Conservation (phyloP, 1,140 invertebrate species). For the Cepaea nemoralis region DNA sequence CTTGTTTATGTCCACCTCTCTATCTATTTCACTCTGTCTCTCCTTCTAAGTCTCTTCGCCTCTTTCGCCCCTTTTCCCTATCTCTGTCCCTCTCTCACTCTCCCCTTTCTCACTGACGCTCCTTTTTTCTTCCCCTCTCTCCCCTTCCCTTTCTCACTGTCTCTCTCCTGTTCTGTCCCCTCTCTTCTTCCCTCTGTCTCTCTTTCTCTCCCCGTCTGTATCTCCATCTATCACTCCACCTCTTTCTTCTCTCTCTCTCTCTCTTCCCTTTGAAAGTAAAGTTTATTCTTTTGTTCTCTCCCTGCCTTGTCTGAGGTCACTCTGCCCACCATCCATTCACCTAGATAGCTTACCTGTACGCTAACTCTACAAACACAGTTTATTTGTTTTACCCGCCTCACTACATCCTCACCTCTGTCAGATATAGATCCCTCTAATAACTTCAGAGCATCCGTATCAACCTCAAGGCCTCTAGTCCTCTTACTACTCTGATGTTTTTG, state of each 20-base stretch:
- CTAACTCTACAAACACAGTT: no score
- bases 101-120: background rate
- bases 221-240: background rate
- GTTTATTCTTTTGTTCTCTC: no score
- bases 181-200: background rate
- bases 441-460: no score
- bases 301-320: no score
- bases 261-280: no score
- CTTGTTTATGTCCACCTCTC: background rate
- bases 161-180: background rate
- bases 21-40: background rate
- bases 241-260: background rate
- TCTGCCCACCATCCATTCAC: no score
- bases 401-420: no score
- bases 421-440: no score
- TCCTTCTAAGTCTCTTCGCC: background rate
- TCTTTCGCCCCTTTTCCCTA: background rate
- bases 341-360: no score
- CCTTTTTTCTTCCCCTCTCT: background rate
- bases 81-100: background rate
- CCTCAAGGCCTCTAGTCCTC: no score
- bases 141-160: slow-evolving; percentile 2
- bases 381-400: no score
- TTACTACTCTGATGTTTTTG: no score
- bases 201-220: slow-evolving; percentile 6